Percentiles rank a stretch among this genome's conserved stretches.
phyloP scores from a whole-genome alignment of 2,888 invertebrate species.

The Drosophila silvestris region DNA sequence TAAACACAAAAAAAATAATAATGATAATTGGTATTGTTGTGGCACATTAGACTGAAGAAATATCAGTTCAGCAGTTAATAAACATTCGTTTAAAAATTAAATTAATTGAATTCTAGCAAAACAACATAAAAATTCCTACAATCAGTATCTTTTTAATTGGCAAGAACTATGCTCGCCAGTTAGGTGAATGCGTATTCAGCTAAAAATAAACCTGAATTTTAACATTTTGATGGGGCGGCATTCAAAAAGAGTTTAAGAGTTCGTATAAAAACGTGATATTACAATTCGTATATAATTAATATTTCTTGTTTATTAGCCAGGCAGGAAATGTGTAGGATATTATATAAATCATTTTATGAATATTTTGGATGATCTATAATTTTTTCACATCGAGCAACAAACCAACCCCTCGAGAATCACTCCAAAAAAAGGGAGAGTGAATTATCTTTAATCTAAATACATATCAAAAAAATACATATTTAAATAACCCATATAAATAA shows the following conservation, averaged over 20 bases:
- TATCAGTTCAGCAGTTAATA: background rate
- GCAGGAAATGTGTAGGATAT: background rate
- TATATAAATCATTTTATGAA: background rate
- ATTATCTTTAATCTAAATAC: constrained; percentile 35
- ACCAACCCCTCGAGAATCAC: background rate
- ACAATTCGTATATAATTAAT: background rate
- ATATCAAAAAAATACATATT: background rate
- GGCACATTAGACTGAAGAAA: background rate
- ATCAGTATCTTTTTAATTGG: background rate
- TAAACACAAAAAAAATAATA: background rate
- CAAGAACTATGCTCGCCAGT: background rate
- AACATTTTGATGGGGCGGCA: background rate
- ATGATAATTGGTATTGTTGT: background rate
- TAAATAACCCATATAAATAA: constrained; percentile 1
- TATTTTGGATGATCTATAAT: background rate
- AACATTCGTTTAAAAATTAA: background rate
- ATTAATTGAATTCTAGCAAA: background rate
- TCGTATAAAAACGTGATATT: background rate
- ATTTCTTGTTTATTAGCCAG: background rate
- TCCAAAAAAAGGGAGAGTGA: constrained; percentile 10
- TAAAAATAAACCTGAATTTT: background rate
- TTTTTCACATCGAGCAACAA: background rate
- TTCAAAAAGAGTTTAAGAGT: background rate
- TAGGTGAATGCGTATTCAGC: background rate
- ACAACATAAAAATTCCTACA: background rate